These are phyloP conservation scores for Spea multiplicata DNA, from an alignment of 2,113 vertebrate genomes.

Conservation along the genomic window DNA sequence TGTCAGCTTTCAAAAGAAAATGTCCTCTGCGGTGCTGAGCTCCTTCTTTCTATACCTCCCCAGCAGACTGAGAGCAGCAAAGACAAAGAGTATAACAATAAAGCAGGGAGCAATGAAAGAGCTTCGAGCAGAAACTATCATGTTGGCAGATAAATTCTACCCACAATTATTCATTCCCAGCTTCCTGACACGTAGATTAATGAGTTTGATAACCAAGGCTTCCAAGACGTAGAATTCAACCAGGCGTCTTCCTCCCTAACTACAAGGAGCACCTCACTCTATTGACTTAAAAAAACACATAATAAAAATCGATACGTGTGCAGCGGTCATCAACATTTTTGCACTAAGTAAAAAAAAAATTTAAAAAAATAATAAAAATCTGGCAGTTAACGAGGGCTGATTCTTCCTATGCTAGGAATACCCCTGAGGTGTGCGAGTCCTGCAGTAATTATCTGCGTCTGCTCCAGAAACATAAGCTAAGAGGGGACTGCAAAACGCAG, in stretches of 20 bases:
- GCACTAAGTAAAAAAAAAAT: slow-evolving; percentile 44
- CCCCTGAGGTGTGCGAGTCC: slow-evolving; percentile 44
- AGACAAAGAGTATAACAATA: slow-evolving; percentile 90
- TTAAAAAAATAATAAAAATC: no score
- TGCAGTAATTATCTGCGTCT: slow-evolving; percentile 2
- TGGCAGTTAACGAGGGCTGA: slow-evolving; percentile 33
- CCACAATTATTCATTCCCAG: slow-evolving; percentile 98
- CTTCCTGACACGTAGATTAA: slow-evolving; percentile 99
- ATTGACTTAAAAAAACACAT: slow-evolving; percentile 48
- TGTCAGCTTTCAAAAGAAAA: slow-evolving; percentile 67
- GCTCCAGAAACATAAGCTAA: no score
- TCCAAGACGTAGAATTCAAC: slow-evolving; percentile 86
- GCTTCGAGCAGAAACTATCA: slow-evolving; percentile 85
- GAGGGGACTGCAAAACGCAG: no score
- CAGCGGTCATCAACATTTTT: slow-evolving; percentile 66
- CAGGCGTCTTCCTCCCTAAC: slow-evolving; percentile 66
- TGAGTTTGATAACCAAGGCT: slow-evolving; percentile 98
- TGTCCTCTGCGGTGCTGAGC: slow-evolving; percentile 72
- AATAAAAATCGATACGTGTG: slow-evolving; percentile 65
- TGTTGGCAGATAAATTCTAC: slow-evolving; percentile 97
- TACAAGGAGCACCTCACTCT: slow-evolving; percentile 68
- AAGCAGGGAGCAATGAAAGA: slow-evolving; percentile 77
- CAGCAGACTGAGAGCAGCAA: slow-evolving; percentile 70
- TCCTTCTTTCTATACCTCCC: slow-evolving; percentile 69
- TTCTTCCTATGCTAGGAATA: slow-evolving; percentile 50